Evolutionary conservation across 2,797 vertebrate genomes (phyloP), one percentile per base, ranked within the genome.

Genomic region (Apodemus agrarius): DNA sequence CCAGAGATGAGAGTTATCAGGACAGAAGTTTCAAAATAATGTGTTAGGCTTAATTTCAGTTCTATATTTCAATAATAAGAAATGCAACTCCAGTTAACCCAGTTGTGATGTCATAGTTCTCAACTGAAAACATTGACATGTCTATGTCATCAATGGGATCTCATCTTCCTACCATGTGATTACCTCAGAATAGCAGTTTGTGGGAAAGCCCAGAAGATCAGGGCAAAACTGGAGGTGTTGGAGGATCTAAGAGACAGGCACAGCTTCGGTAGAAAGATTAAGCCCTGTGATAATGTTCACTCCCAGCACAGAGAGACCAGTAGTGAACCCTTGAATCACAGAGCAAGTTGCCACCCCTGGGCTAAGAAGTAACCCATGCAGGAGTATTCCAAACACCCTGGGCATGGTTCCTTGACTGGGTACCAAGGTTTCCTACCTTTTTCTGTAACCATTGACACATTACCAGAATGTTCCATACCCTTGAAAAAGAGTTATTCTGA

Each of bases 61-160:
- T 89, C 78, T 72, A 52, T 74, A 81, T 67, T 75, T 89, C 69
- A 93, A 84, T 86, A 74, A 31, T 85, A n/a, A 49, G 49, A 94
- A 40, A 83, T n/a, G 37, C 6, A 79, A 67, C n/a, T 52, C 76
- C 34, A 0, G 26, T 24, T 81, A 57, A 91, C 91, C 63, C 10
- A 94, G 67, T 29, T 67, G 16, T 19, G 89, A 76, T 90, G 31
- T 7, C 31, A 67, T 22, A 49, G 88, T 92, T 69, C 46, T 93
- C 85, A 92, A 10, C 54, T 59, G 17, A 31, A 96, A 92, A 93
- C 22, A 85, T 6, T 40, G 10, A 61, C 21, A 37, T 94, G 13
- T 9, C 13, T 59, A 21, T 40, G 9, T 6, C 14, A 14, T 14
- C 17, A 86, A 11, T n/a, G 13, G 21, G 5, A 74, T 76, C 14